Conservation (phyloP, 35 echinoderm and acorn worm species). For the Anneissia japonica region DNA sequence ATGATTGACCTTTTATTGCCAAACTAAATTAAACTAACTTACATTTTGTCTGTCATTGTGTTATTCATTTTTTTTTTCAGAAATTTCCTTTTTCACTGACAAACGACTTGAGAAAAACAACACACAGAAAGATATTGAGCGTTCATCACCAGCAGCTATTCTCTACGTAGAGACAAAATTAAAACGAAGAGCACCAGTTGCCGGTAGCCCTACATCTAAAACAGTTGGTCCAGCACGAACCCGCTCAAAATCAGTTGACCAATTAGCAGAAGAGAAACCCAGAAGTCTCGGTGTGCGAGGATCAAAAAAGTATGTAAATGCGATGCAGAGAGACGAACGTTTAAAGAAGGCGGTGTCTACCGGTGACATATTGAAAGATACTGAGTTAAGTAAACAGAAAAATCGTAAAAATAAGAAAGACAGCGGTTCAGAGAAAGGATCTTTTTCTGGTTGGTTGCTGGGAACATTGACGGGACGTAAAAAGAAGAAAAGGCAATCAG, state of each 20-base stretch:
- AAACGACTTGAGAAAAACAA: conserved; percentile 70
- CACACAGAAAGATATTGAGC: conserved; percentile 64
- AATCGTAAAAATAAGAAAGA: background rate
- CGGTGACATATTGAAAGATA: background rate
- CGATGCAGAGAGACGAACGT: background rate
- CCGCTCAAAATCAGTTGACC: background rate
- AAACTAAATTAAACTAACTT: no score
- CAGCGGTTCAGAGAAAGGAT: background rate
- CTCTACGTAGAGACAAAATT: conserved; percentile 20
- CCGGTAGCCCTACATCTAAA: background rate
- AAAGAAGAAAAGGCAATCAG: background rate
- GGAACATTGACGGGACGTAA: background rate
- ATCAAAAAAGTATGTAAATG: background rate
- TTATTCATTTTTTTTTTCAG: conserved; percentile 37
- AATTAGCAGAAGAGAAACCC: background rate
- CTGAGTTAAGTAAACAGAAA: no score
- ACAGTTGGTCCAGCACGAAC: background rate
- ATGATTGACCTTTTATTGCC: no score
- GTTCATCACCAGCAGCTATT: conserved; percentile 43
- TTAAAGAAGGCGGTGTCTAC: background rate
- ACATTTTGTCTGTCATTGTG: no score
- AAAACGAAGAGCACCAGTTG: background rate
- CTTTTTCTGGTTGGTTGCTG: background rate
- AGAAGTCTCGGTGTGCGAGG: background rate
- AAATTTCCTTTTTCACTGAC: conserved; percentile 80